Base-by-base conservation (phyloP, 35 echinoderm and acorn worm species). In the Stichopus chloronotus region DNA sequence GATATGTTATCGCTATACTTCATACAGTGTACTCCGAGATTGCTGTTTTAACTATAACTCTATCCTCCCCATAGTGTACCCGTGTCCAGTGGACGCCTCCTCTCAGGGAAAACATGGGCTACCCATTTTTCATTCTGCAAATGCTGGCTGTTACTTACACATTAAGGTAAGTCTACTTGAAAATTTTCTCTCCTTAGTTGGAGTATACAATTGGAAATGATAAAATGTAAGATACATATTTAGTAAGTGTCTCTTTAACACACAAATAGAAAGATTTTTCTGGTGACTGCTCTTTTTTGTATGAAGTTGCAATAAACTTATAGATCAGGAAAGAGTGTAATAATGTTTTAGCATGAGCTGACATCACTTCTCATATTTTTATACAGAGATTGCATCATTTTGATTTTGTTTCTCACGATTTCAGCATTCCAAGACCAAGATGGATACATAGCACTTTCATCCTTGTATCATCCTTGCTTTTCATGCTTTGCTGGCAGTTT, bases 71-170 rank as follows among this genome's bases (percentile, higher is more conserved):
- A 55, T 79, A 99, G 97, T 96, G 93, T 93, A 99, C 97, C 8
- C 92, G 97, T 79, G 97, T 96, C 4, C 97, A 99, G 84, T 99
- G 97, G 97, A 99, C 97, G 21, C 97, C 97, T 61, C 97, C 97
- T 7, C 65, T 96, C 19, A 86, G 95, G 69, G 97, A 99, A 74
- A 99, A 95, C 78, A 93, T 99, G 89, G 95, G 93, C 20, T 96
- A 99, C 58, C 97, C 97, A 14, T 72, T 99, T 53, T 96, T 99
- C 86, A 94, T 99, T 53, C 86, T 99, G 14, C 92, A 99, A 68
- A 93, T 96, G 87, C 79, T 99, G 76, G 59, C 96, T 21, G 95
- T 99, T 5, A 96, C 97, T 0, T 88, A 96, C 63, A 94, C 94
- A 12, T 72, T 96, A 52, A 96, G 94, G 95, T 99, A 83, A 60